phyloP scores from a whole-genome alignment of 53 echinoderm and acorn worm species.

The Zoroaster sp. region DNA sequence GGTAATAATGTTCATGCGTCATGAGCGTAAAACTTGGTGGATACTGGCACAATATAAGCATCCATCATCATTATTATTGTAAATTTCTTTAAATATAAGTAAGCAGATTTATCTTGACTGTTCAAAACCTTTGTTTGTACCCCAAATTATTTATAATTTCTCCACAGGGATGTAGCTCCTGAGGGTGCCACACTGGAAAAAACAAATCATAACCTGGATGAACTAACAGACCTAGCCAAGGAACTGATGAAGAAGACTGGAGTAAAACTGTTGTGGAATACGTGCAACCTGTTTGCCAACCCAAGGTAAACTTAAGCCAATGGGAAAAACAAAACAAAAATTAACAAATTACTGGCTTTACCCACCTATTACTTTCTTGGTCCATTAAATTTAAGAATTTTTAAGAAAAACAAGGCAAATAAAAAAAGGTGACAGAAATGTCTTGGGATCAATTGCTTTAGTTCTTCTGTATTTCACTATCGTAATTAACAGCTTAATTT shows the following conservation, averaged over 20 bases:
- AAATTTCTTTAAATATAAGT: not conserved
- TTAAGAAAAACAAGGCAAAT: too few species aligned
- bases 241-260: conserved; percentile 84
- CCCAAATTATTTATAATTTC: not conserved
- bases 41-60: not conserved
- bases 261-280: conserved; percentile 94
- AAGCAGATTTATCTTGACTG: not conserved
- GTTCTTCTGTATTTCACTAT: too few species aligned
- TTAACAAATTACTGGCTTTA: too few species aligned
- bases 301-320: conserved; percentile 84
- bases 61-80: not conserved
- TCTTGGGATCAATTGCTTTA: too few species aligned
- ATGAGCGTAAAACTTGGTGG: too few species aligned
- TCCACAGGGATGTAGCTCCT: conserved; percentile 87
- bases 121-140: too few species aligned
- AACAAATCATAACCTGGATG: conserved; percentile 91
- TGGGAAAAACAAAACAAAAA: too few species aligned
- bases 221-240: conserved; percentile 76
- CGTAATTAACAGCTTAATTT: too few species aligned
- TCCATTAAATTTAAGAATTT: too few species aligned
- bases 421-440: too few species aligned
- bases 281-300: conserved; percentile 91
- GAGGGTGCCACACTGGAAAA: conserved; percentile 90
- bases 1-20: too few species aligned
- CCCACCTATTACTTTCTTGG: too few species aligned